A percentile compares a stretch with the other conserved stretches of the same genome.
Evolutionary conservation across 2,113 vertebrate species (phyloP).

Genomic region (Siniperca knerii): DNA sequence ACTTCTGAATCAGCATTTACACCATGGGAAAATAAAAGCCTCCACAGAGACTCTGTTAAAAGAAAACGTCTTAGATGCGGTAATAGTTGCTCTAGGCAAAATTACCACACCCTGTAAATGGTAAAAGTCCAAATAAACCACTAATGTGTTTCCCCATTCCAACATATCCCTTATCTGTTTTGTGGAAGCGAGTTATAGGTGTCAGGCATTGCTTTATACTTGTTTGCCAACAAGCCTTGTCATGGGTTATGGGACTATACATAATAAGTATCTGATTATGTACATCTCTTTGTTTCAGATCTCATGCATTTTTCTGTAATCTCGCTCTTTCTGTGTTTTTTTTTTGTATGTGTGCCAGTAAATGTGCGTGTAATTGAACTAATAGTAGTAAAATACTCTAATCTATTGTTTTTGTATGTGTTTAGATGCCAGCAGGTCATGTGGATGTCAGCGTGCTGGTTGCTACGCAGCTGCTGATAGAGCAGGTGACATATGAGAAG

Average conservation of each 20-base stretch:
- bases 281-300: neutral
- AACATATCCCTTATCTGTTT: constrained; percentile 35
- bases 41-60: constrained; percentile 45
- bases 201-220: neutral
- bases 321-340: neutral
- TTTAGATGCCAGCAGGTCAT: constrained; percentile 88
- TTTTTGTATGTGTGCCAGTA: neutral
- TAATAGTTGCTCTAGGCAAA: constrained; percentile 7
- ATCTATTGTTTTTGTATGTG: constrained; percentile 10
- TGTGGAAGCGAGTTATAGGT: neutral
- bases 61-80: constrained; percentile 31
- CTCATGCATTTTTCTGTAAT: neutral
- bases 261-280: neutral
- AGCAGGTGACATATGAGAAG: constrained; percentile 94
- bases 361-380: neutral
- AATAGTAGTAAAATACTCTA: neutral
- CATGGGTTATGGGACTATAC: neutral
- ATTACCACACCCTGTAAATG: constrained; percentile 57
- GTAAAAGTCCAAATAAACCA: constrained; percentile 44
- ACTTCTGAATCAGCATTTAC: constrained; percentile 30
- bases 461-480: constrained; percentile 92
- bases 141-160: constrained; percentile 17
- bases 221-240: neutral
- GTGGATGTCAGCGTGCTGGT: constrained; percentile 96
- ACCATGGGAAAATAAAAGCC: constrained; percentile 36